Conservation (phyloP, 1,140 invertebrate genomes). For the Phymorhynchus buccinoides region DNA sequence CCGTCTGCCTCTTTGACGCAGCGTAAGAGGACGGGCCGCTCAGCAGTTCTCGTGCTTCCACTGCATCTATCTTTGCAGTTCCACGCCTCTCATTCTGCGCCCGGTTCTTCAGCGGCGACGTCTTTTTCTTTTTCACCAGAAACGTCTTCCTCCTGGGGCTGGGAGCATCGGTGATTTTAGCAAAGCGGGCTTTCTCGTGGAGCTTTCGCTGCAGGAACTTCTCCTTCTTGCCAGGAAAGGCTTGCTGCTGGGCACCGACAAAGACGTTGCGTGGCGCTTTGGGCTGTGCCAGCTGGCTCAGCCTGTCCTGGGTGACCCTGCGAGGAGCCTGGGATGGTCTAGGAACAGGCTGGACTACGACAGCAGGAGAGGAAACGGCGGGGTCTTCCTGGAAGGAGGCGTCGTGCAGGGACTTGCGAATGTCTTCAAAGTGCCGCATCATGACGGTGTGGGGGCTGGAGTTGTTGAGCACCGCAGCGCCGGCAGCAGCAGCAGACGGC, state of each 20-base stretch:
- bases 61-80: neutral
- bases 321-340: neutral
- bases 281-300: neutral
- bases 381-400: neutral
- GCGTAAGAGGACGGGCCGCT: neutral
- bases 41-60: neutral
- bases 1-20: neutral
- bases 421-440: constrained; percentile 51
- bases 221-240: constrained; percentile 23
- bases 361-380: neutral
- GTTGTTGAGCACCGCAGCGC: constrained; percentile 51
- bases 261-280: constrained; percentile 11
- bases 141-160: constrained; percentile 56
- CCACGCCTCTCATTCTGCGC: neutral
- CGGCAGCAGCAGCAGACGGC: constrained; percentile 18
- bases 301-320: neutral
- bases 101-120: constrained; percentile 21
- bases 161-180: constrained; percentile 37
- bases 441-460: constrained; percentile 59
- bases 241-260: neutral
- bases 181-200: constrained; percentile 26
- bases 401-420: constrained; percentile 50
- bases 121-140: constrained; percentile 35
- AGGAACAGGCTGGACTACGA: neutral
- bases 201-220: constrained; percentile 13